phyloP scores from a whole-genome alignment of 2,888 invertebrate species.

The Harpalus rufipes region DNA sequence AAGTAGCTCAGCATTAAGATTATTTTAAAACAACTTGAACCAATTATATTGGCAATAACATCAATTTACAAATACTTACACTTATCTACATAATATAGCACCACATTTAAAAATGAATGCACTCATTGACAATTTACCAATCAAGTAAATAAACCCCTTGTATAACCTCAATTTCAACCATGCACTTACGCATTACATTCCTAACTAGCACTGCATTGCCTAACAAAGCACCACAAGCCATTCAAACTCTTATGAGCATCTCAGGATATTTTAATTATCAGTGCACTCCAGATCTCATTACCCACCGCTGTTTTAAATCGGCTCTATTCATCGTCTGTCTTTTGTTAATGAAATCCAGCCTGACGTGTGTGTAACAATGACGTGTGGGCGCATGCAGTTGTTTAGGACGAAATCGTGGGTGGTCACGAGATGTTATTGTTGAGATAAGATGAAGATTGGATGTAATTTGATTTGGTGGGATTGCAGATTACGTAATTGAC shows the following conservation, averaged over 20 bases:
- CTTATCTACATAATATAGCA: neutral
- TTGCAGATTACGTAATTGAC: neutral
- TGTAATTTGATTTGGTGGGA: conserved; percentile 20
- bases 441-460: conserved; percentile 2
- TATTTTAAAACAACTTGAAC: neutral
- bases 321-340: conserved; percentile 55
- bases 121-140: conserved; percentile 3
- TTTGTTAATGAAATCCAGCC: conserved; percentile 60
- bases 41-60: neutral
- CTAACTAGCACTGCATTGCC: conserved; percentile 18
- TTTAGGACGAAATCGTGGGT: conserved; percentile 39
- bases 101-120: neutral
- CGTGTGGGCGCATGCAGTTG: conserved; percentile 53
- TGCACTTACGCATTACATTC: conserved; percentile 10
- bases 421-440: conserved; percentile 35
- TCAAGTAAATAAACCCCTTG: neutral
- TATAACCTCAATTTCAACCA: conserved; percentile 21
- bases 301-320: conserved; percentile 49
- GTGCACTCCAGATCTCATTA: conserved; percentile 39
- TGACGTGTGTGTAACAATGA: conserved; percentile 43
- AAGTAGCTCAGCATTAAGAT: neutral
- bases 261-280: conserved; percentile 48
- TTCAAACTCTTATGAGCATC: conserved; percentile 22
- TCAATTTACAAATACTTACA: neutral
- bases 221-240: conserved; percentile 21